Percentiles rank a stretch among this genome's conserved stretches.
phyloP scores from a whole-genome alignment of 2,797 vertebrate genomes.

The Xiphorhynchus erythropygius region DNA sequence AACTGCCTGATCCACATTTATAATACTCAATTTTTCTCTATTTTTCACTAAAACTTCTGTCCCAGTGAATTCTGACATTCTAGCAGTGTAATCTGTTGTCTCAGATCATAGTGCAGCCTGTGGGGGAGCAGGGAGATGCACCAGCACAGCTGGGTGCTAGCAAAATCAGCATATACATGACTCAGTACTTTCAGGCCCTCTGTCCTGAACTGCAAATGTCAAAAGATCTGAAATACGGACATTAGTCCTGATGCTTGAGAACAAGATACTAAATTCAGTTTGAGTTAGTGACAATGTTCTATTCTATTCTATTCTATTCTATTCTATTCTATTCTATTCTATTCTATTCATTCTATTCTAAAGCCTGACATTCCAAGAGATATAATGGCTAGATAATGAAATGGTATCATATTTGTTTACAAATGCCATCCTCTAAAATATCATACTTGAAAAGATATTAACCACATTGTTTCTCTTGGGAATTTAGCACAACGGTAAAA shows the following conservation, averaged over 20 bases:
- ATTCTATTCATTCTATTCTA: background rate
- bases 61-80: background rate
- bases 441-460: background rate
- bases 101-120: background rate
- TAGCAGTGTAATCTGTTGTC: background rate
- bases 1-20: fast-evolving
- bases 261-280: background rate
- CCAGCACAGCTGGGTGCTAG: background rate
- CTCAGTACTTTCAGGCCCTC: background rate
- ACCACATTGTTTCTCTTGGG: background rate
- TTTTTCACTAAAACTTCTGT: background rate
- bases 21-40: background rate
- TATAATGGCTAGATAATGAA: background rate
- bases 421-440: conserved; percentile 3
- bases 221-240: background rate
- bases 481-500: background rate
- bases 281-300: background rate
- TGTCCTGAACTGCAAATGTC: background rate
- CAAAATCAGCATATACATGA: background rate
- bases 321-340: too few species aligned
- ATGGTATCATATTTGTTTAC: background rate
- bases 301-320: background rate
- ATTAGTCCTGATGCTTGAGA: background rate
- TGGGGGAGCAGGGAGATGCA: background rate
- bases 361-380: background rate